These are phyloP conservation scores for Sorex araneus DNA, from an alignment of 2,113 vertebrate species.

Conservation along the genomic window DNA sequence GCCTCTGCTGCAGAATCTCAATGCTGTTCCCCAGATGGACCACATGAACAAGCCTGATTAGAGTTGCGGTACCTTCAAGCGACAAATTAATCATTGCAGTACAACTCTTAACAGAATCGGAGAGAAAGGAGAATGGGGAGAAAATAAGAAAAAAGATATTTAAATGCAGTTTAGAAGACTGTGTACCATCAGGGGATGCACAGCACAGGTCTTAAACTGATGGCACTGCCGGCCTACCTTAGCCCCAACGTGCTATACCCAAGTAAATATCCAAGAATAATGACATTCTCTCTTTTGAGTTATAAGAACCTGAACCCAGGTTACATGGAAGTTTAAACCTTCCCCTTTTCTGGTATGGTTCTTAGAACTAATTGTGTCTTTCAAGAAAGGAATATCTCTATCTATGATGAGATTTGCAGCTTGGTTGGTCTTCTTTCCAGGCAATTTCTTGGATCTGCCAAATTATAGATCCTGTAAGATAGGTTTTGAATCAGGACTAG, in stretches of 20 bases:
- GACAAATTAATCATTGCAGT: not conserved
- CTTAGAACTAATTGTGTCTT: not conserved
- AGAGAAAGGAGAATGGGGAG: not conserved
- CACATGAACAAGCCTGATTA: not conserved
- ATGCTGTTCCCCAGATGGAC: not conserved
- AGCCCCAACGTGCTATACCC: accelerated
- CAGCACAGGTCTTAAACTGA: not conserved
- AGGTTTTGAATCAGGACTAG: not conserved
- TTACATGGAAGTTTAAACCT: not conserved
- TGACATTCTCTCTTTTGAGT: not conserved
- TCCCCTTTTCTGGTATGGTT: not conserved
- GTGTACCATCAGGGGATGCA: not conserved
- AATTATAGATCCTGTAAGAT: not conserved
- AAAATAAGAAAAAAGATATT: not conserved
- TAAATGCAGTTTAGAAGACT: not conserved
- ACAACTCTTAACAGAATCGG: not conserved
- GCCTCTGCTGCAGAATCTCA: not conserved
- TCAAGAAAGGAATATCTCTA: not conserved
- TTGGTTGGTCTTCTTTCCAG: not conserved
- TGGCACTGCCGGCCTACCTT: accelerated
- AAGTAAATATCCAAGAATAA: not conserved
- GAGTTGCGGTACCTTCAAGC: not conserved
- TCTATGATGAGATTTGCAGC: not conserved
- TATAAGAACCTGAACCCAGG: not conserved
- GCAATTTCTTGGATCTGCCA: not conserved